Evolutionary conservation across 2,888 invertebrate species (phyloP).

Genomic region (Melieria crassipennis): DNA sequence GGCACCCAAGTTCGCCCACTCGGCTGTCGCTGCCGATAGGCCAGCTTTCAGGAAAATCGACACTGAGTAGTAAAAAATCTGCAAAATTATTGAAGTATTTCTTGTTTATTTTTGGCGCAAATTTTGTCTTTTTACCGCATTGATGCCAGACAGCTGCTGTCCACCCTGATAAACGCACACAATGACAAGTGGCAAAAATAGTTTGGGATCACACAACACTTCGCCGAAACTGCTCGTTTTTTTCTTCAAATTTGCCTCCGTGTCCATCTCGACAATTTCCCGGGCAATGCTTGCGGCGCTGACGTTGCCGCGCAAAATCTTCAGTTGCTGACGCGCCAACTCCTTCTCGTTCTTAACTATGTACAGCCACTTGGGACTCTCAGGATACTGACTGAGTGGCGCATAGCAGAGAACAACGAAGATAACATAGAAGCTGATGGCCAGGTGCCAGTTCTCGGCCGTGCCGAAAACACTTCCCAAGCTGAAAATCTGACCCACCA

Average conservation of each 20-base stretch:
- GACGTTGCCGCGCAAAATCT: slow-evolving; percentile 71
- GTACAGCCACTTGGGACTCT: slow-evolving; percentile 89
- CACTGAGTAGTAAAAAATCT: slow-evolving; percentile 82
- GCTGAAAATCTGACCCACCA: slow-evolving; percentile 61
- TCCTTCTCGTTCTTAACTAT: slow-evolving; percentile 75
- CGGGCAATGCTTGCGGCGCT: slow-evolving; percentile 67
- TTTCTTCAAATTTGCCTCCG: slow-evolving; percentile 63
- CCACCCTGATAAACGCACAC: slow-evolving; percentile 79
- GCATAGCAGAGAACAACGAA: slow-evolving; percentile 74
- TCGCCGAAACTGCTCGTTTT: slow-evolving; percentile 71
- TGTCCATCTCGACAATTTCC: slow-evolving; percentile 72
- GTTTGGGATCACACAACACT: slow-evolving; percentile 69
- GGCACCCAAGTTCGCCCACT: slow-evolving; percentile 82
- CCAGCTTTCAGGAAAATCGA: slow-evolving; percentile 80
- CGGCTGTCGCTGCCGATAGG: slow-evolving; percentile 69
- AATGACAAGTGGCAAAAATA: slow-evolving; percentile 78
- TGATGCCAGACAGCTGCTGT: slow-evolving; percentile 91
- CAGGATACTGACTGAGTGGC: slow-evolving; percentile 78
- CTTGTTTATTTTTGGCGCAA: background rate
- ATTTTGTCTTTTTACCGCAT: slow-evolving; percentile 73
- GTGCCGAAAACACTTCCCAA: slow-evolving; percentile 67
- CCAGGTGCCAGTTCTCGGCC: slow-evolving; percentile 76
- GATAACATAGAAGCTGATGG: slow-evolving; percentile 77
- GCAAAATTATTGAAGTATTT: slow-evolving; percentile 20
- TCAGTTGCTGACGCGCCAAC: slow-evolving; percentile 72